These are phyloP conservation scores for Riptortus pedestris DNA, from an alignment of 1,140 invertebrate genomes.

Conservation along the genomic window DNA sequence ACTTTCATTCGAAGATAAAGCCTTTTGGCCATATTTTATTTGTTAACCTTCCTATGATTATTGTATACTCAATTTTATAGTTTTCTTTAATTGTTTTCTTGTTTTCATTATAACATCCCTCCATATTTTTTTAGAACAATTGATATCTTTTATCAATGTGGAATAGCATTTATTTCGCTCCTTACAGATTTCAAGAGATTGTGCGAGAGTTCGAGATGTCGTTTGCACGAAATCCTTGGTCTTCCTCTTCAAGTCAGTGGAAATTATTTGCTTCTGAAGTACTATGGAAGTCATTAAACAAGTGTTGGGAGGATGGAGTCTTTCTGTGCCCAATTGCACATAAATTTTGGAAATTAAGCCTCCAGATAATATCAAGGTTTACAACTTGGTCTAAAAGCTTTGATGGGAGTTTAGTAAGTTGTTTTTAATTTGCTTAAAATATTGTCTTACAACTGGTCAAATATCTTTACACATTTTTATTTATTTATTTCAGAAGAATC, in stretches of 20 bases:
- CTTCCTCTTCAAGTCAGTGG: conserved; percentile 22
- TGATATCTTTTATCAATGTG: no score
- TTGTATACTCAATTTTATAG: no score
- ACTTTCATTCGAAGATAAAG: no score
- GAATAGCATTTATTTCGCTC: no score
- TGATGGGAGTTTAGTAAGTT: background rate
- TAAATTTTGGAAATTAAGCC: conserved; percentile 75
- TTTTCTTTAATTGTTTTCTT: no score
- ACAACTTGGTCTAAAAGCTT: conserved; percentile 50
- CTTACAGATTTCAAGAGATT: conserved; percentile 84
- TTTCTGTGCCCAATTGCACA: conserved; percentile 61
- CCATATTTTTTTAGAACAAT: no score
- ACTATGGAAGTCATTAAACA: conserved; percentile 48
- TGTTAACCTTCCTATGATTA: no score
- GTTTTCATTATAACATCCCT: no score
- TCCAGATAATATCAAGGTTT: conserved; percentile 70
- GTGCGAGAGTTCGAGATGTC: conserved; percentile 54
- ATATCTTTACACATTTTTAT: background rate
- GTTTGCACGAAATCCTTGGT: conserved; percentile 37
- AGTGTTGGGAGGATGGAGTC: conserved; percentile 63
- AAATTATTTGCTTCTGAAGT: conserved; percentile 36
- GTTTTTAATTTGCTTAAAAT: background rate
- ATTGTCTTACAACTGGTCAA: background rate
- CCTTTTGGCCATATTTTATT: no score
- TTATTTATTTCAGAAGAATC: conserved; percentile 17